These are phyloP conservation scores for Picus viridis DNA, from an alignment of 2,797 vertebrate species.

Conservation along the genomic window DNA sequence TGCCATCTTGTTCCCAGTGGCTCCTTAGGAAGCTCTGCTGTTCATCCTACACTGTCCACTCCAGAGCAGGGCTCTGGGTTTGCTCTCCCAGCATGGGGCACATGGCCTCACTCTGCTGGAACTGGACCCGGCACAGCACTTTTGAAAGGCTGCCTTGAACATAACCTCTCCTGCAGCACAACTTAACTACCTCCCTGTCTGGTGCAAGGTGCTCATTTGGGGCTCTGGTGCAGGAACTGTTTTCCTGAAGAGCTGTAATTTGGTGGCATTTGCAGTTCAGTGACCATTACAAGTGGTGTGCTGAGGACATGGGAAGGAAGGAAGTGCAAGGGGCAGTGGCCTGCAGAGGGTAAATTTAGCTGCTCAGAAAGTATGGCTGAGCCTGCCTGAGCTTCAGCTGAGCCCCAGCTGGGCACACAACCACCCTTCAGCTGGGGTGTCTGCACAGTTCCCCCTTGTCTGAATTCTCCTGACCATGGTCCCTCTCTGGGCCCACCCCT, in stretches of 20 bases:
- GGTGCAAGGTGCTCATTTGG: conserved; percentile 43
- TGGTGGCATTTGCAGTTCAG: not conserved
- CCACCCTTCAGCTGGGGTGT: not conserved
- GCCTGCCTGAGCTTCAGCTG: not conserved
- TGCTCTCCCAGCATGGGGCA: not conserved
- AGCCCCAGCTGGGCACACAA: not conserved
- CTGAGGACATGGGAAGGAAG: not conserved
- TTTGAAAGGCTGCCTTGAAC: not conserved
- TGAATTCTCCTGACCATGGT: rapidly evolving
- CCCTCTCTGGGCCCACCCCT: not conserved
- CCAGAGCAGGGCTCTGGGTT: not conserved
- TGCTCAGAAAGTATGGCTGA: not conserved
- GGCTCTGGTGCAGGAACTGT: not conserved
- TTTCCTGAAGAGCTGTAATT: conserved; percentile 21
- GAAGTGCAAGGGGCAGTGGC: not conserved
- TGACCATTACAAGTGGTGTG: not conserved
- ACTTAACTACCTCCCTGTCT: not conserved
- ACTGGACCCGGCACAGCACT: rapidly evolving
- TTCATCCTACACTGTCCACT: not conserved
- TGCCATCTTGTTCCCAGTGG: rapidly evolving
- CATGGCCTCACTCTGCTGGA: not conserved
- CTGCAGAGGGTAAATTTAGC: not conserved
- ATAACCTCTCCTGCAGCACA: rapidly evolving
- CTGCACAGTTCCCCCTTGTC: rapidly evolving
- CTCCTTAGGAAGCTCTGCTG: not conserved